Percentiles rank a stretch among this genome's conserved stretches.
Conservation (phyloP, 1,140 invertebrate genomes). For the Zaprionus ghesquierei region DNA sequence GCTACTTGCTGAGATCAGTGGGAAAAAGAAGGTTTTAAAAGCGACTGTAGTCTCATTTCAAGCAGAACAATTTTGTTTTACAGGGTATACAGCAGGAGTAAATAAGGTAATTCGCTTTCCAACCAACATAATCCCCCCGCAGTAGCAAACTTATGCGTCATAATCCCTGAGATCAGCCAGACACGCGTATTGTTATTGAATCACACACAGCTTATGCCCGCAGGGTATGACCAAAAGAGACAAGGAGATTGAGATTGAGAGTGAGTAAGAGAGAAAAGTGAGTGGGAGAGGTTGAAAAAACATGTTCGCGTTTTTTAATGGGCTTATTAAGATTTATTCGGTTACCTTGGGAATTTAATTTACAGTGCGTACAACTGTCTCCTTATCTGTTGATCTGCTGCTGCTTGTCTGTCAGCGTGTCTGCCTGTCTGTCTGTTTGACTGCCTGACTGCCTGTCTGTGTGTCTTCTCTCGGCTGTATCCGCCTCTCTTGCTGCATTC, state of each 20-base stretch:
- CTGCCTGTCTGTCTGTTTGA: neutral
- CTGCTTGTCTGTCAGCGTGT: constrained; percentile 1
- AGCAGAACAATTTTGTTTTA: neutral
- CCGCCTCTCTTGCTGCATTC: constrained; percentile 20
- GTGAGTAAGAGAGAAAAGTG: neutral
- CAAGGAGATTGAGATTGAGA: no score
- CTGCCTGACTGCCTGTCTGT: neutral
- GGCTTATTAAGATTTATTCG: constrained; percentile 64
- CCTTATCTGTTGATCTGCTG: constrained; percentile 26
- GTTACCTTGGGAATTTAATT: constrained; percentile 76
- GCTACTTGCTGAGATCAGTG: neutral
- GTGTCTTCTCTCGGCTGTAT: constrained; percentile 13
- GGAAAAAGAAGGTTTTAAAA: neutral
- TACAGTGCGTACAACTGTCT: constrained; percentile 44
- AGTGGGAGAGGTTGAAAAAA: constrained; percentile 6
- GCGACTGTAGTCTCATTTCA: no score
- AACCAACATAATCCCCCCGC: neutral
- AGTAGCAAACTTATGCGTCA: neutral
- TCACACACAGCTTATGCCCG: neutral
- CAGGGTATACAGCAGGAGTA: neutral
- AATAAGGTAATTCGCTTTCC: no score
- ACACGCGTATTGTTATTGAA: constrained; percentile 1
- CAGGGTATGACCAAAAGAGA: constrained; percentile 13
- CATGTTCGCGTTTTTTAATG: constrained; percentile 45
- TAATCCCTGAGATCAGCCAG: neutral